phyloP scores from a whole-genome alignment of 2,888 invertebrate genomes.

The Drosophila anomelani region DNA sequence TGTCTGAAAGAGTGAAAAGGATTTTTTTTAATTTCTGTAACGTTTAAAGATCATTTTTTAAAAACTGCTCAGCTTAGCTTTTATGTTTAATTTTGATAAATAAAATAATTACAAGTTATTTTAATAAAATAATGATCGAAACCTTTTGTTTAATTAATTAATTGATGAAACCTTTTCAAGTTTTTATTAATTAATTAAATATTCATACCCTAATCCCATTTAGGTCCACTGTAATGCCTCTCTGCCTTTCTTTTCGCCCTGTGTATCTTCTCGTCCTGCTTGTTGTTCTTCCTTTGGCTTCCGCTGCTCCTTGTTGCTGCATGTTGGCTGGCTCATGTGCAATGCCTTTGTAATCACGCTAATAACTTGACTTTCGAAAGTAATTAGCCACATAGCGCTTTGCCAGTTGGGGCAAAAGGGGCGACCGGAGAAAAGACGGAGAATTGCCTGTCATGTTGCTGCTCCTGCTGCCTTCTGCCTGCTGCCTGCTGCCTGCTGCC shows the following conservation, averaged over 20 bases:
- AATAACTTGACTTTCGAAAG: constrained; percentile 80
- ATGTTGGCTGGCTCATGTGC: constrained; percentile 48
- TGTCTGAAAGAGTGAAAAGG: not conserved
- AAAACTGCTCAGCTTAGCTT: not conserved
- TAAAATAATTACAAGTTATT: not conserved
- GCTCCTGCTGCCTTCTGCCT: not conserved
- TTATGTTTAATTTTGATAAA: not conserved
- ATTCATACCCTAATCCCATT: not conserved
- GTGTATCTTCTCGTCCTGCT: constrained; percentile 26
- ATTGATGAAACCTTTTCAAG: too few species aligned
- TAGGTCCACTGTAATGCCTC: not conserved
- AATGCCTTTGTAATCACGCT: constrained; percentile 78
- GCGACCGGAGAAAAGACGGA: constrained; percentile 1
- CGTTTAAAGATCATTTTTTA: not conserved
- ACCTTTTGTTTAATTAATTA: too few species aligned
- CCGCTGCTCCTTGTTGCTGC: constrained; percentile 17
- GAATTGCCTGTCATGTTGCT: constrained; percentile 38
- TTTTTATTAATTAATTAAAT: not conserved
- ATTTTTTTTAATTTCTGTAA: not conserved
- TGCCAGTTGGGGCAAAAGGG: constrained; percentile 13
- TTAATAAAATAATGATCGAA: not conserved
- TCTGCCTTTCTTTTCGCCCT: not conserved
- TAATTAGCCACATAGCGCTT: constrained; percentile 78
- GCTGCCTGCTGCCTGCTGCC: not conserved
- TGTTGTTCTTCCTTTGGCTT: constrained; percentile 29